A percentile compares a stretch with the other conserved stretches of the same genome.
Conservation (phyloP, 1,140 invertebrate species). For the Vanessa tameamea region DNA sequence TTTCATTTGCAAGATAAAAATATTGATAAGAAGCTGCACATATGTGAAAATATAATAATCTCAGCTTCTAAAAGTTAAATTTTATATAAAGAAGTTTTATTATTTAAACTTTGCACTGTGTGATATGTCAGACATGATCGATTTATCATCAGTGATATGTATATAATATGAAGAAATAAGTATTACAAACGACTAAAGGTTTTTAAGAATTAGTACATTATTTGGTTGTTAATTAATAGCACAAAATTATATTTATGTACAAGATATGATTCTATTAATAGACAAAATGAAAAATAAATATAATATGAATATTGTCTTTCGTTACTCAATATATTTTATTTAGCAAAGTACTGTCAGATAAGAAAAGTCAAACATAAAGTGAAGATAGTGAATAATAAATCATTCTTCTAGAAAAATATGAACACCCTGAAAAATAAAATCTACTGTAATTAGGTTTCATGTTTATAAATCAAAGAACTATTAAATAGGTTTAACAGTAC, state of each 20-base stretch:
- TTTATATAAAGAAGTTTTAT: too few relatives aligned
- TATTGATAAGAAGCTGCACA: neutral
- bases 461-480: too few relatives aligned
- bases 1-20: constrained; percentile 29
- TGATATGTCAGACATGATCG: neutral
- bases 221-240: constrained; percentile 14
- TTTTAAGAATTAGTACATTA: neutral
- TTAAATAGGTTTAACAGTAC: too few relatives aligned
- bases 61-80: neutral
- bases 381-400: too few relatives aligned
- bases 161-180: neutral
- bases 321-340: neutral
- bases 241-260: constrained; percentile 12
- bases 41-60: neutral
- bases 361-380: neutral
- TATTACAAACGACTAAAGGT: neutral
- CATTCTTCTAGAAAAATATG: too few relatives aligned
- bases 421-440: too few relatives aligned
- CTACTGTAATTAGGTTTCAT: too few relatives aligned
- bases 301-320: neutral
- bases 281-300: neutral
- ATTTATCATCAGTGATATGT: neutral
- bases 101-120: neutral
- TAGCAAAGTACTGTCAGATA: neutral
- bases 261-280: constrained; percentile 1